Conservation (phyloP, 2,797 vertebrate species). For the Leptodactylus fallax region DNA sequence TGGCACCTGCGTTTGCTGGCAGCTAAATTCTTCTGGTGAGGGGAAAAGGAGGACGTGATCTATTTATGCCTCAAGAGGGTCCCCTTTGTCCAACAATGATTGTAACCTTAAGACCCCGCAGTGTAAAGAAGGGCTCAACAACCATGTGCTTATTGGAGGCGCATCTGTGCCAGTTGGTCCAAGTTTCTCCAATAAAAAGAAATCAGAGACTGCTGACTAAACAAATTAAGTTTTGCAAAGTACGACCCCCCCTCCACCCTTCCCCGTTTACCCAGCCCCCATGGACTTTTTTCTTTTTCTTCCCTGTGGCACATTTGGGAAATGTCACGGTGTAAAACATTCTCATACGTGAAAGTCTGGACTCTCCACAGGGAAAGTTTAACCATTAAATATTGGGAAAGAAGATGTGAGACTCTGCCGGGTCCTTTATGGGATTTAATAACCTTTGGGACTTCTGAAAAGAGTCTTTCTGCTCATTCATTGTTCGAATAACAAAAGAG, state of each 20-base stretch:
- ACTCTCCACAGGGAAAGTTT: not conserved
- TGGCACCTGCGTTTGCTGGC: constrained; percentile 81
- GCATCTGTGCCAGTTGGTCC: constrained; percentile 66
- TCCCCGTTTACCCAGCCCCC: not conserved
- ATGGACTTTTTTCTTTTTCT: not conserved
- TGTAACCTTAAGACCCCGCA: constrained; percentile 76
- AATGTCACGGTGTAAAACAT: constrained; percentile 13
- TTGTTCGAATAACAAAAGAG: not conserved
- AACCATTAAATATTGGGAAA: not conserved
- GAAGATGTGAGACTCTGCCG: not conserved
- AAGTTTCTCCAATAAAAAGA: constrained; percentile 65
- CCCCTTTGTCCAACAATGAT: constrained; percentile 76
- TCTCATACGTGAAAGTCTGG: constrained; percentile 14
- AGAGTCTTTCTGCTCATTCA: not conserved
- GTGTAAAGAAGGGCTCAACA: constrained; percentile 66
- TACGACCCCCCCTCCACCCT: constrained; percentile 25
- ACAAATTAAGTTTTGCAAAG: constrained; percentile 61
- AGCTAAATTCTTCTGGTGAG: constrained; percentile 82
- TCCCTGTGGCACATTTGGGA: constrained; percentile 40
- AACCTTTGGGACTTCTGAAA: not conserved
- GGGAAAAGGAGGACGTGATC: constrained; percentile 75
- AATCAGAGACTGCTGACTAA: constrained; percentile 62
- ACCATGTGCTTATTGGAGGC: constrained; percentile 66
- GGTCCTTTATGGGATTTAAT: not conserved
- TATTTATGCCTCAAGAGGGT: constrained; percentile 87